Base-by-base conservation (phyloP, 2,113 vertebrate genomes). In the Pholis gunnellus region DNA sequence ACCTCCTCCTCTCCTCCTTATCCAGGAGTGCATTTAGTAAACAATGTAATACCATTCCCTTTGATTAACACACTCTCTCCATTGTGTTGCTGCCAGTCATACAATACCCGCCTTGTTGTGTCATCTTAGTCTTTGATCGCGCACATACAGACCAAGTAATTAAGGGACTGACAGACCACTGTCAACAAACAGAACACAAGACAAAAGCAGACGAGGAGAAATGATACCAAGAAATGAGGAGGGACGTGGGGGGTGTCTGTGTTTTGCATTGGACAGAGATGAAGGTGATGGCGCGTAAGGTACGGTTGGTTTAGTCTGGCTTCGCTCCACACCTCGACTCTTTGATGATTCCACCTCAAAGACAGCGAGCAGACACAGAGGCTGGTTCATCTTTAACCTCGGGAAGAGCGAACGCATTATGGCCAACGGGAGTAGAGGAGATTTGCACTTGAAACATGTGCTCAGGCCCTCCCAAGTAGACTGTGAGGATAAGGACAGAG, bases 331-430 rank as follows among this genome's bases (percentile, higher is more conserved):
- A 92, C 91, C 90, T 90, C 88, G 76, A 69, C 52, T 38, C 90
- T 94, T 93, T 94, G 92, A 93, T 90, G 88, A 88, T 68, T 63
- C 63, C 7, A 59, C 69, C 89, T 90, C 92, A 92, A 88, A 94
- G 91, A 83, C 78, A 63, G 44, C 65, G 29, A 85, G 78, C 85
- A 89, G 93, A 92, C 90, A 91, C 71, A 70, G 81, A 87, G 87
- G 74, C 85, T 81, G 89, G 86, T 87, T 93, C 89, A 79, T 92
- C 89, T 78, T 86, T 72, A 85, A 88, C 85, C 83, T 52, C 83
- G 22, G 64, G 79, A 89, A 77, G 85, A 86, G 81, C 38, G 38
- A 80, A 69, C 83, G 22, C 85, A 77, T 67, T 18, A 80, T 59
- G 68, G 56, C 78, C 57, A 81, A 81, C 76, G 65, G 74, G 76